Evolutionary conservation across 2,113 vertebrate species (phyloP), one percentile per base, ranked within the genome.

Genomic region (Chlorodrepanis virens): DNA sequence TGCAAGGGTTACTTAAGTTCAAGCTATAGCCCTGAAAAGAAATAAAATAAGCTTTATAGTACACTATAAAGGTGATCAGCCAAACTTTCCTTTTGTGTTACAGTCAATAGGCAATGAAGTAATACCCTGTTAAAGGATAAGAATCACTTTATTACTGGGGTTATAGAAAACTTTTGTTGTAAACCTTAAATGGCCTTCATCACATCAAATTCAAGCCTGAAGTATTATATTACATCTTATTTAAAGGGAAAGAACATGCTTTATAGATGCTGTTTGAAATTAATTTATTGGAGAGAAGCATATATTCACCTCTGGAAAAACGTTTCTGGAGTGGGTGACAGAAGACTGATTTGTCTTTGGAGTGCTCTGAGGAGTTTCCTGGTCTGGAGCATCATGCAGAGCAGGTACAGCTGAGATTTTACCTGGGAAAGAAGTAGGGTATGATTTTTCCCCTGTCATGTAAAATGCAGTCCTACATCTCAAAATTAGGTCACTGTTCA

Each of bases 321-420:
- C 20, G 31, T 4, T 57, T 70, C 37, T 75, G 29, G 42, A 20
- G 29, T 57, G 40, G 8, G 21, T 65, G 37, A 64, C 37, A 72
- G 79, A 69, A 64, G 76, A 37, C 31, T 63, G 42, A 39, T 72
- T 35, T 79, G 52, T 91, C 50, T 52, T 57, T 87, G 60, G 42
- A 83, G 31, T 53, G 29, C 17, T 65, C 35, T 5, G 61, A 71
- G 33, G 44, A 64, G 22, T 80, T 61, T 80, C 65, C 31, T 91
- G 72, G 71, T 81, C 44, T 81, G 89, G 87, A 54, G 29, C 94
- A 78, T 97, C 98, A 19, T 52, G 82, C 88, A 97, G 87, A n/a
- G 96, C 97, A 74, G 97, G 98, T 28, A 98, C 61, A 88, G 98
- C 89, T 35, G 97, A 80, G 50, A 94, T 97, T 52, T 98, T 67